Percentiles rank a stretch among this genome's conserved stretches.
Conservation (phyloP, 2,797 vertebrate genomes). For the Falco biarmicus region DNA sequence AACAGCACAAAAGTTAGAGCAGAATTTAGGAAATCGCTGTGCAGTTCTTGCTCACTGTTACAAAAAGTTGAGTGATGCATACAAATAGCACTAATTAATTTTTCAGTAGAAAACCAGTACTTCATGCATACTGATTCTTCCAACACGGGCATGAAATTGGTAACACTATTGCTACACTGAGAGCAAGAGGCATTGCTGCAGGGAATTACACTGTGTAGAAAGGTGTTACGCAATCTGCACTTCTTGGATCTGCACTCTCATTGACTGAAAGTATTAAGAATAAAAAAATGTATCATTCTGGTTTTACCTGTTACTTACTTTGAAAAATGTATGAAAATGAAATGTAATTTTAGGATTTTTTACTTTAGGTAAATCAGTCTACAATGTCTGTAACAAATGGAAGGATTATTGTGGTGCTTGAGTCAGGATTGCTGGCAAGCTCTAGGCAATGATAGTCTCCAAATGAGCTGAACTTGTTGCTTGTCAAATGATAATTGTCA, state of each 20-base stretch:
- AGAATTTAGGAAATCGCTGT: neutral
- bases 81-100: conserved; percentile 70
- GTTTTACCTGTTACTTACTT: neutral
- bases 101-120: conserved; percentile 42
- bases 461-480: conserved; percentile 31
- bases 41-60: conserved; percentile 31
- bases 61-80: conserved; percentile 49
- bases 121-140: conserved; percentile 36
- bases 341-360: conserved; percentile 18
- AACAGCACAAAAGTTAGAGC: neutral
- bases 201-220: conserved; percentile 5
- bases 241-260: neutral
- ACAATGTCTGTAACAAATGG: neutral
- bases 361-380: neutral
- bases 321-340: conserved; percentile 8
- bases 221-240: neutral
- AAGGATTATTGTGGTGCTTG: neutral
- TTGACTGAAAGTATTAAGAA: conserved; percentile 2
- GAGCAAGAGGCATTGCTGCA: neutral
- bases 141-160: neutral
- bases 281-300: neutral
- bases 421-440: neutral
- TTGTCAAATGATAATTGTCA: neutral
- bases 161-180: neutral
- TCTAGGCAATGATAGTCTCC: neutral